Evolutionary conservation across 2,888 invertebrate species (phyloP), one percentile per base, ranked within the genome.

Genomic region (Drosophila recens): DNA sequence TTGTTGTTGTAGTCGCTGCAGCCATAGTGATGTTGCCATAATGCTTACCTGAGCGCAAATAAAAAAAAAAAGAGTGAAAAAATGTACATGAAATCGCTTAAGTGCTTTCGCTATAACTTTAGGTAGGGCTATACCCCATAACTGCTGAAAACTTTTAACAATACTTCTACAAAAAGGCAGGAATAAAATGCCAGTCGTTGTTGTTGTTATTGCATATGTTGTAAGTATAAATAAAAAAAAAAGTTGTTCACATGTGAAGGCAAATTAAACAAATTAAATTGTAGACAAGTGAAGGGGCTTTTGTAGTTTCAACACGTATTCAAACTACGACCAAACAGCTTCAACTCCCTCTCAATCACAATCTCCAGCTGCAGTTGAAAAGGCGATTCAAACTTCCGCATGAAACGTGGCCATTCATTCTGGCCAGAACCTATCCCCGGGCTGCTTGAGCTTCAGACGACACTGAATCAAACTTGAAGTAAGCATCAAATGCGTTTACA

Each of bases 11-110:
- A 54, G 68, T 61, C 20, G 43, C 11, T 3, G 43, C 62, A 67
- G 82, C 53, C 58, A 69, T 76, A 75, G 72, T 81, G 69, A 76
- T 82, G 79, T 87, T 76, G 79, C 82, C 75, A 85, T 82, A 84
- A 80, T 80, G 85, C 82, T 82, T 68, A 87, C 85, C 85, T 85
- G 85, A 82, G 85, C 87, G 72, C 80, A 53, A 71, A 56, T 67
- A 63, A 49, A 66, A 59, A 43, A 43, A 59, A 49, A 52, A 34
- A 33, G 27, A 54, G 57, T 46, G 46, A 10, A 56, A 64, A 59
- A 59, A 59, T 49, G 40, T 82, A 79, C 87, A 80, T 82, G 82
- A 82, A 84, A 84, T 78, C 84, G 78, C 75, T 87, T 82, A 84
- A 84, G 84, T 84, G 84, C 84, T 87, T 75, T 71, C 67, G 56